phyloP scores from a whole-genome alignment of 2,888 invertebrate species.

The Pachycephus smyrnensis region DNA sequence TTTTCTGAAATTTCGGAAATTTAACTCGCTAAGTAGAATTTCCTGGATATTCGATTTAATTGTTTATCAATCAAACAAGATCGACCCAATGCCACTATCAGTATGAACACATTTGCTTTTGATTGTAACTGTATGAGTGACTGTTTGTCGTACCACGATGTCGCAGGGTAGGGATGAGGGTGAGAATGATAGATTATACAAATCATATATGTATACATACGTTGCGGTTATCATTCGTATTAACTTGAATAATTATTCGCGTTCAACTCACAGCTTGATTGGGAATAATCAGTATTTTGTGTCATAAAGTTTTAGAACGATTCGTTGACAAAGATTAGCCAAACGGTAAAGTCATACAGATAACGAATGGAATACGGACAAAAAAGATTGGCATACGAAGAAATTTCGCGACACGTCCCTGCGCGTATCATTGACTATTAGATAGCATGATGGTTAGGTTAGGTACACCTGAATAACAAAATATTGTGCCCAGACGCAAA shows the following conservation, averaged over 20 bases:
- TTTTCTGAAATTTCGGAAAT: not conserved
- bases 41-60: not conserved
- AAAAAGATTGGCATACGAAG: not conserved
- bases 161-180: not conserved
- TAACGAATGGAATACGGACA: not conserved
- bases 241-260: not conserved
- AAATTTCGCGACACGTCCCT: not conserved
- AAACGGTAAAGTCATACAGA: not conserved
- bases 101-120: constrained; percentile 36
- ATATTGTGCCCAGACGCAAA: too few species aligned
- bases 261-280: not conserved
- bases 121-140: constrained; percentile 28
- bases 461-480: too few species aligned
- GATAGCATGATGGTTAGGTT: not conserved
- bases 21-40: too few species aligned
- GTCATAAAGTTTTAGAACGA: not conserved
- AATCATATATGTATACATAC: not conserved
- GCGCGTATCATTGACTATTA: not conserved
- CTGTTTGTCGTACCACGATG: not conserved
- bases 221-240: not conserved
- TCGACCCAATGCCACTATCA: not conserved
- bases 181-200: not conserved
- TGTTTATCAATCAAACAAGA: not conserved
- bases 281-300: not conserved
- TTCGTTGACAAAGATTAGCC: not conserved